These are phyloP conservation scores for Rotaria macrura DNA, from an alignment of 2,888 invertebrate species.

Conservation along the genomic window DNA sequence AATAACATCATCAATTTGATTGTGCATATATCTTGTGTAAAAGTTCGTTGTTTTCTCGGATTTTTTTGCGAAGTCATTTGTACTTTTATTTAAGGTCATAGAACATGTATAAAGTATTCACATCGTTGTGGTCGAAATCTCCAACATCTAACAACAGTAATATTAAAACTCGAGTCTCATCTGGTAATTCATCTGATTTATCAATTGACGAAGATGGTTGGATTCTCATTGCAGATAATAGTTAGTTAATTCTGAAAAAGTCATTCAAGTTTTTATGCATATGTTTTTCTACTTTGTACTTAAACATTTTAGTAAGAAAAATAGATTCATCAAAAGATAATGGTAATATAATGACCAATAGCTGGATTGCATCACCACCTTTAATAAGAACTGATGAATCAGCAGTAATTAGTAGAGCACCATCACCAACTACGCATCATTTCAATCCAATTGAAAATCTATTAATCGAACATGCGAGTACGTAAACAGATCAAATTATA, in stretches of 20 bases:
- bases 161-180: background rate
- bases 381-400: background rate
- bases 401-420: background rate
- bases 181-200: background rate
- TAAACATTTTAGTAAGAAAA: background rate
- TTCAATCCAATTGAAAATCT: conserved; percentile 12
- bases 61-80: background rate
- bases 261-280: background rate
- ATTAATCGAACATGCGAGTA: conserved; percentile 18
- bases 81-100: background rate
- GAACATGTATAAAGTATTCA: background rate
- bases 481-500: background rate
- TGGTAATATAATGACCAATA: background rate
- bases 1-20: background rate
- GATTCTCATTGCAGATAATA: background rate
- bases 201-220: background rate
- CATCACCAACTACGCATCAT: background rate
- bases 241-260: background rate
- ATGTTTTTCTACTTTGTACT: background rate
- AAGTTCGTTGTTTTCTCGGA: background rate
- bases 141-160: background rate
- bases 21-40: background rate
- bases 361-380: conserved; percentile 12
- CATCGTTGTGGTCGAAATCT: background rate
- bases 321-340: background rate